These are phyloP conservation scores for Sterrhoptilus dennistouni DNA, from an alignment of 2,113 vertebrate species.

Conservation along the genomic window DNA sequence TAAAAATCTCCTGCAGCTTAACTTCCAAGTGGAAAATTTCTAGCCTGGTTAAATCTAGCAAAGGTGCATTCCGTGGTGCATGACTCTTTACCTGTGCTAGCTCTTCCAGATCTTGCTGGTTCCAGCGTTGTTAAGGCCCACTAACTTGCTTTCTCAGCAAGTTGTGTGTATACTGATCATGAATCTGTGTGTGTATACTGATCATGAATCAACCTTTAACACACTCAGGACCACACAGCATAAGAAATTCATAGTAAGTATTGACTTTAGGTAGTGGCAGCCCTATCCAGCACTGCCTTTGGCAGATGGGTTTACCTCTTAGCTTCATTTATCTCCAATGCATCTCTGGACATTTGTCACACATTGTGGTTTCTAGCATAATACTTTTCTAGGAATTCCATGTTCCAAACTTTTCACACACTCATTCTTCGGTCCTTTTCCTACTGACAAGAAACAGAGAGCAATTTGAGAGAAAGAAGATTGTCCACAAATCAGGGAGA, in stretches of 20 bases:
- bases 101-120: not conserved
- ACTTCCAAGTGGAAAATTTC: not conserved
- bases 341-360: not conserved
- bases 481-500: not conserved
- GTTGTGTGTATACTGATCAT: fast-evolving
- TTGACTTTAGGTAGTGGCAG: not conserved
- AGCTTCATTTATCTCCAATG: not conserved
- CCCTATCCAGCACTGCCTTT: not conserved
- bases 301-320: not conserved
- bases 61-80: not conserved
- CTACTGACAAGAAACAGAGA: not conserved
- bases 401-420: not conserved
- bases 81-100: not conserved
- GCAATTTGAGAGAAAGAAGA: not conserved
- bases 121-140: not conserved
- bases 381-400: not conserved
- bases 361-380: not conserved
- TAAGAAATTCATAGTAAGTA: not conserved
- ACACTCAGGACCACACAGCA: not conserved
- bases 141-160: not conserved
- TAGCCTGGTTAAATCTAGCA: not conserved
- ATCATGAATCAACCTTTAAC: fast-evolving
- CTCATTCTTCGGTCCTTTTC: not conserved
- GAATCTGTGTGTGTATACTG: not conserved
- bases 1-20: not conserved